Evolutionary conservation across 2,113 vertebrate genomes (phyloP), one percentile per base, ranked within the genome.

Genomic region (Chlorocebus sabaeus): DNA sequence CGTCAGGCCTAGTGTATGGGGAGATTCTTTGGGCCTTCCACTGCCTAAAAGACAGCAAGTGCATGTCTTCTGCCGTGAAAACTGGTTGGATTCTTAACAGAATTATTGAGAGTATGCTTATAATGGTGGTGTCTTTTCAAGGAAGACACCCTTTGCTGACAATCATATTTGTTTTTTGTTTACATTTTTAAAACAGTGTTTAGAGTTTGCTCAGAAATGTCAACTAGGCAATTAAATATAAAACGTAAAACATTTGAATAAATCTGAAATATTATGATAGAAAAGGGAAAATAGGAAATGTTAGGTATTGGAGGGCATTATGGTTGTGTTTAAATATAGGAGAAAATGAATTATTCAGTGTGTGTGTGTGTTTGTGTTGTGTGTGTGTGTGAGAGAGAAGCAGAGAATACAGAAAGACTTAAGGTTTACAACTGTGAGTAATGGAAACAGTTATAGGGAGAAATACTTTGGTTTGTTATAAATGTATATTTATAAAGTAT

Each of bases 1-100:
- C 16, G 5, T 18, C 6, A 8, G 20, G 1, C 2, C 16, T 27
- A 5, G n/a, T 38, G 0, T 30, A 52, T 5, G 1, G 20, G 14
- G 32, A 64, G 27, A 18, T 4, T 68, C 22, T 43, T 16, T 40
- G 43, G 32, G 13, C 6, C 23, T 4, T 3, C 13, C 13, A 40
- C 5, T 80, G 30, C 25, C 72, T 48, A 17, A 48, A 8, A 12
- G 0, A 2, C 61, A 52, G 8, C 18, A 45, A n/a, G 25, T n/a
- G 9, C 4, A 0, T 20, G 5, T 16, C 5, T 45, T n/a, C 20
- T 10, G 14, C 4, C 16, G 8, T 27, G 5, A 23, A 43, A 64
- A 23, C 27, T n/a, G 23, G 3, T 18, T 73, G 4, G 6, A 18
- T 14, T 30, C 68, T 85, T 20, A 18, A 25, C 32, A 57, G 11